Conservation (phyloP, 2,888 invertebrate genomes). For the Oligia fasciuncula region DNA sequence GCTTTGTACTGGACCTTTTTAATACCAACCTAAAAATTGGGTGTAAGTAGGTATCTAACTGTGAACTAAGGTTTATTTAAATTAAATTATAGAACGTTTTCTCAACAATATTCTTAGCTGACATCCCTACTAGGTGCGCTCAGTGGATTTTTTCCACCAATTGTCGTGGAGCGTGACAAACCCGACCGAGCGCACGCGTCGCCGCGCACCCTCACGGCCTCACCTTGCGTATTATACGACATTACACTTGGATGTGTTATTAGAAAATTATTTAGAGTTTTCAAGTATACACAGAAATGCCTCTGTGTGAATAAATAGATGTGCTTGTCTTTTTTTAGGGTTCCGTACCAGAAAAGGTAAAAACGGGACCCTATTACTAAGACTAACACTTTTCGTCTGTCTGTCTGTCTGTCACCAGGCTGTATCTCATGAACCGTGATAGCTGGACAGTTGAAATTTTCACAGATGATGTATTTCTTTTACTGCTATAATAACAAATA, state of each 20-base stretch:
- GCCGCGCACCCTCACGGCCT: constrained; percentile 74
- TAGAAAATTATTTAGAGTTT: constrained; percentile 36
- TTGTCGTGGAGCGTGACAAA: constrained; percentile 83
- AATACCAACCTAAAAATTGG: too few relatives aligned
- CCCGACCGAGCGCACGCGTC: constrained; percentile 77
- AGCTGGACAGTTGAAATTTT: too few relatives aligned
- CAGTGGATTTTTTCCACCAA: constrained; percentile 72
- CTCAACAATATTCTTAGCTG: neutral
- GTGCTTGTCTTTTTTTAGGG: neutral
- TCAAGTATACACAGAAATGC: neutral
- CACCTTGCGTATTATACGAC: constrained; percentile 56
- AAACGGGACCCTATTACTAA: too few relatives aligned
- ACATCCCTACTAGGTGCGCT: constrained; percentile 61
- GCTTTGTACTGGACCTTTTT: neutral
- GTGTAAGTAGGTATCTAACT: too few relatives aligned
- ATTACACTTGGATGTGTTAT: constrained; percentile 39
- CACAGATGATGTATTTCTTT: too few relatives aligned
- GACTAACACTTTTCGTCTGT: too few relatives aligned
- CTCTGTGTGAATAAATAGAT: neutral
- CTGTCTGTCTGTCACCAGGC: too few relatives aligned
- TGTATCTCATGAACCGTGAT: too few relatives aligned
- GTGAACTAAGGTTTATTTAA: neutral
- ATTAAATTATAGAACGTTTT: neutral
- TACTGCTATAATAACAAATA: too few relatives aligned
- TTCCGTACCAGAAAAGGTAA: too few relatives aligned